Percentiles rank a stretch among this genome's conserved stretches.
These are phyloP conservation scores for Lithodes maja DNA, from an alignment of 2,888 invertebrate species.

Conservation along the genomic window DNA sequence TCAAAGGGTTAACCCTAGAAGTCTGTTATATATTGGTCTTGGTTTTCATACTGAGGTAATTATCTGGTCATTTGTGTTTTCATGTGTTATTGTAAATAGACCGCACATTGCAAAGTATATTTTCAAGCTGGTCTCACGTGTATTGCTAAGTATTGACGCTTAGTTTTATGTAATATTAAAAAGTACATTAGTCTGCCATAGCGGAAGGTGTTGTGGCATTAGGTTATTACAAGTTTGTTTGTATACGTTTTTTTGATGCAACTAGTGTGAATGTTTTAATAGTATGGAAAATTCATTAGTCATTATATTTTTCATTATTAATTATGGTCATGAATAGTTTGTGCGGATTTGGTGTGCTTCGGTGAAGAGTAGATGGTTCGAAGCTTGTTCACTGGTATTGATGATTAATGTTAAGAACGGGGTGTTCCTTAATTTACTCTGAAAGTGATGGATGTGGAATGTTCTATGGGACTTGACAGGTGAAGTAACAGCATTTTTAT, in stretches of 20 bases:
- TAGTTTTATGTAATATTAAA: not conserved
- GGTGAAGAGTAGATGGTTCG: no score
- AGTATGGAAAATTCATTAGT: not conserved
- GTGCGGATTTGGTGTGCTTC: no score
- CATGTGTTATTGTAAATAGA: not conserved
- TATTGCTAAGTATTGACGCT: not conserved
- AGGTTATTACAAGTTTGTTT: no score
- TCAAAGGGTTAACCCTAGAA: not conserved
- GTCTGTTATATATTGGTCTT: not conserved
- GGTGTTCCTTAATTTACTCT: no score
- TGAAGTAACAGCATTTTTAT: no score
- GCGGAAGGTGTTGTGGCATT: no score
- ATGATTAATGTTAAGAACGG: no score
- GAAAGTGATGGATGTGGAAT: no score
- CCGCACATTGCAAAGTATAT: not conserved
- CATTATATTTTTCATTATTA: not conserved
- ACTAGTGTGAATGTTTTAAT: not conserved
- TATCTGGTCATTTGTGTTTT: not conserved
- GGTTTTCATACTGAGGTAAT: not conserved
- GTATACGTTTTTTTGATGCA: no score
- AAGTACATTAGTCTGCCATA: no score
- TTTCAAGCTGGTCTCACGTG: not conserved
- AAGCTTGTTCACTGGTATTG: no score
- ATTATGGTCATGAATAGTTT: not conserved
- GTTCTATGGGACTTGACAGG: no score